A percentile compares a stretch with the other conserved stretches of the same genome.
These are phyloP conservation scores for Slavum lentiscoides DNA, from an alignment of 2,888 invertebrate species.

Conservation along the genomic window DNA sequence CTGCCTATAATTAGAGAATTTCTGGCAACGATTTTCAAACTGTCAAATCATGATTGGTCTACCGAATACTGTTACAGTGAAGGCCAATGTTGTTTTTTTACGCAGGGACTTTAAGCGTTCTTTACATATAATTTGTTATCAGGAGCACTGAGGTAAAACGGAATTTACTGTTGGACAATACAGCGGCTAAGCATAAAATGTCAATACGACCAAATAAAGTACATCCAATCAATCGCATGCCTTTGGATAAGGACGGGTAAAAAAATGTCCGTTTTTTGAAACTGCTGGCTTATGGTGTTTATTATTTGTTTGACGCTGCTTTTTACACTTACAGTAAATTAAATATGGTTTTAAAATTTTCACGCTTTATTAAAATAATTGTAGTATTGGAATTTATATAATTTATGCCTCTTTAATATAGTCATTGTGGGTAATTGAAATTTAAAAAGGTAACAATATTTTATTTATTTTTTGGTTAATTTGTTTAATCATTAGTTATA, in stretches of 20 bases:
- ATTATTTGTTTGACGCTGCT: constrained; percentile 32
- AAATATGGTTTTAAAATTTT: neutral
- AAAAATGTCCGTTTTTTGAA: constrained; percentile 29
- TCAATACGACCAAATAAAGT: constrained; percentile 74
- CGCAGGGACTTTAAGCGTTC: constrained; percentile 28
- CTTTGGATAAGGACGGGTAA: constrained; percentile 47
- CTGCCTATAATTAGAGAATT: constrained; percentile 49
- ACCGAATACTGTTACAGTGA: constrained; percentile 36
- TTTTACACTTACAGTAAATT: constrained; percentile 12
- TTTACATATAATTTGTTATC: constrained; percentile 50
- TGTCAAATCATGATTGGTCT: constrained; percentile 52
- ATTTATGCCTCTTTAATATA: neutral
- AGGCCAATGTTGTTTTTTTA: constrained; percentile 50
- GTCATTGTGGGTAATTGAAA: neutral
- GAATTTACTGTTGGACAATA: constrained; percentile 68
- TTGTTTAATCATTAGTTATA: neutral
- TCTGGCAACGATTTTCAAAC: constrained; percentile 41
- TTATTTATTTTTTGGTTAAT: neutral
- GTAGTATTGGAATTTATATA: constrained; percentile 7
- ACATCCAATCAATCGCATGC: constrained; percentile 60
- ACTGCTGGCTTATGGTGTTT: constrained; percentile 21
- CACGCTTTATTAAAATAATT: constrained; percentile 9
- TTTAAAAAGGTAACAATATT: neutral
- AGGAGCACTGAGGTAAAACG: constrained; percentile 60
- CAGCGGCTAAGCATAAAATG: constrained; percentile 76